These are phyloP conservation scores for Cordilura impudica DNA, from an alignment of 2,888 invertebrate genomes.

Conservation along the genomic window DNA sequence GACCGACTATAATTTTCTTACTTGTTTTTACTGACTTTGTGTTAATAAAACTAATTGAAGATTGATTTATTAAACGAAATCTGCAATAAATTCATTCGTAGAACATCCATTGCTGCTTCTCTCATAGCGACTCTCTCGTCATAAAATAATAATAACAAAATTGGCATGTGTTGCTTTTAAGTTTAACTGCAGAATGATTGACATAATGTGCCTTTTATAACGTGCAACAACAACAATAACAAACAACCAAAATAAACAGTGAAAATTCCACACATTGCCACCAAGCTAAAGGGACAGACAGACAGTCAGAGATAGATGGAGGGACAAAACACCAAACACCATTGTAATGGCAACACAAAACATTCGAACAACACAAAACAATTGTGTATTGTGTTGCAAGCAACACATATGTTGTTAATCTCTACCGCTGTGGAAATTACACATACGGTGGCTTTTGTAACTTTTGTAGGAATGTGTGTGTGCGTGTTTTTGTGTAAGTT, in stretches of 20 bases:
- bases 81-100: background rate
- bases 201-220: slow-evolving; percentile 34
- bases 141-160: background rate
- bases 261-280: slow-evolving; percentile 22
- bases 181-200: slow-evolving; percentile 24
- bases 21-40: background rate
- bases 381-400: slow-evolving; percentile 35
- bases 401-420: background rate
- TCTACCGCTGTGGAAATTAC: background rate
- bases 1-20: too few relatives aligned
- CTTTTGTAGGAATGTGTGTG: too few relatives aligned
- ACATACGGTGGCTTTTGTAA: slow-evolving; percentile 12
- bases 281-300: background rate
- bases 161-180: background rate
- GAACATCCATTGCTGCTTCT: too few relatives aligned
- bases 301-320: slow-evolving; percentile 10
- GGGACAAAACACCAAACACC: slow-evolving; percentile 30
- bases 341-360: slow-evolving; percentile 35
- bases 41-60: background rate
- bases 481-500: too few relatives aligned
- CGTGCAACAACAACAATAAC: background rate
- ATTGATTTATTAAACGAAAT: background rate
- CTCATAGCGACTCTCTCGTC: background rate
- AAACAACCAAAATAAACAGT: slow-evolving; percentile 37
- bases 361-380: slow-evolving; percentile 24